A percentile compares a stretch with the other conserved stretches of the same genome.
Evolutionary conservation across 2,113 vertebrate genomes (phyloP).

Genomic region (Stomatorhinus ivindoensis): DNA sequence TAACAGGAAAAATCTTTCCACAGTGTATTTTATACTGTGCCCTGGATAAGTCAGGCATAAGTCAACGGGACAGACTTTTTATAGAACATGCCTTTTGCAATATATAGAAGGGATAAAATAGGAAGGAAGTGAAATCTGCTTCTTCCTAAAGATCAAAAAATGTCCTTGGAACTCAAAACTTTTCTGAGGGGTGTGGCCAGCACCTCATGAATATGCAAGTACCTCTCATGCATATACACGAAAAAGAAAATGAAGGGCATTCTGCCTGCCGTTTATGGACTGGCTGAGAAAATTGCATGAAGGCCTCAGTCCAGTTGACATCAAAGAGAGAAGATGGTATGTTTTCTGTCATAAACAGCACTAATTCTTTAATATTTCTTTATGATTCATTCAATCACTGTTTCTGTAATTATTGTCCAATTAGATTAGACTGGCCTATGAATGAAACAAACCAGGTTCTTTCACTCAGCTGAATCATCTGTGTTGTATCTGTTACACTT

Average conservation of each 20-base stretch:
- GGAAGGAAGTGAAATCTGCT: neutral
- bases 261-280: neutral
- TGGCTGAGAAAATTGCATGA: neutral
- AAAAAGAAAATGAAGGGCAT: neutral
- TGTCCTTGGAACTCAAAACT: neutral
- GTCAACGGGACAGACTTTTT: neutral
- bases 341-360: neutral
- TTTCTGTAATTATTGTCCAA: neutral
- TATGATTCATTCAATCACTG: neutral
- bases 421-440: neutral
- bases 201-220: neutral
- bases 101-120: neutral
- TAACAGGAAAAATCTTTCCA: neutral
- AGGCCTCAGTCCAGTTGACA: neutral
- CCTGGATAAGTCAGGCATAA: neutral
- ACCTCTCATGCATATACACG: neutral
- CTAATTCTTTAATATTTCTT: neutral
- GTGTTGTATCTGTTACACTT: constrained; percentile 1
- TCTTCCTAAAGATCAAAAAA: neutral
- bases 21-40: neutral
- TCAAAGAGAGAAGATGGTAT: neutral
- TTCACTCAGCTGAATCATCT: neutral
- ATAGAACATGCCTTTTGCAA: neutral
- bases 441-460: neutral
- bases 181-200: neutral